phyloP scores from a whole-genome alignment of 2,797 vertebrate species.

The Decapterus maruadsi region DNA sequence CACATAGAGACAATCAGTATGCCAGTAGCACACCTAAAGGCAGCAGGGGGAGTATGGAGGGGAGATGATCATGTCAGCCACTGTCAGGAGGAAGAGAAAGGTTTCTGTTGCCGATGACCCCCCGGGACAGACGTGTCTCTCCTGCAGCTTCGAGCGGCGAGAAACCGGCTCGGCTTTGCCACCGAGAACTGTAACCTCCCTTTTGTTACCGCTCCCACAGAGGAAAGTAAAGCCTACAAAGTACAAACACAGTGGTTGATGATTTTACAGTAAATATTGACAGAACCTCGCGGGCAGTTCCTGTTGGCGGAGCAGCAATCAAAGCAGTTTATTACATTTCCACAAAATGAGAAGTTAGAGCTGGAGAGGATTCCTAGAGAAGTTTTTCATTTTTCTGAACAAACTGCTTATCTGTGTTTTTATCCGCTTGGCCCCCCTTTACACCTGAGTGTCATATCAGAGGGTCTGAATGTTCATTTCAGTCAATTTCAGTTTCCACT shows the following conservation, averaged over 20 bases:
- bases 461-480: background rate
- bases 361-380: background rate
- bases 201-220: background rate
- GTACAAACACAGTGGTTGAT: background rate
- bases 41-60: background rate
- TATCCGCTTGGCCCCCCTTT: background rate
- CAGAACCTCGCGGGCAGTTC: background rate
- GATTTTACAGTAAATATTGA: slow-evolving; percentile 27
- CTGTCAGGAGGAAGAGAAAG: slow-evolving; percentile 25
- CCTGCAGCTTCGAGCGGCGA: background rate
- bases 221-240: background rate
- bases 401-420: background rate
- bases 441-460: background rate
- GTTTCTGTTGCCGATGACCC: slow-evolving; percentile 1
- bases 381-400: background rate
- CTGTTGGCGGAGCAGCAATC: background rate
- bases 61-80: slow-evolving; percentile 2
- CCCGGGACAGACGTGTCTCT: background rate
- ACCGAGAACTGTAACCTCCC: background rate
- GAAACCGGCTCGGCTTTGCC: background rate
- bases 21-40: background rate
- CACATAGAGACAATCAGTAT: slow-evolving; percentile 2
- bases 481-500: background rate
- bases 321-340: slow-evolving; percentile 2
- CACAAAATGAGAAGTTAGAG: background rate